Evolutionary conservation across 1,140 invertebrate species (phyloP).

Genomic region (Sminthurides bifidus): DNA sequence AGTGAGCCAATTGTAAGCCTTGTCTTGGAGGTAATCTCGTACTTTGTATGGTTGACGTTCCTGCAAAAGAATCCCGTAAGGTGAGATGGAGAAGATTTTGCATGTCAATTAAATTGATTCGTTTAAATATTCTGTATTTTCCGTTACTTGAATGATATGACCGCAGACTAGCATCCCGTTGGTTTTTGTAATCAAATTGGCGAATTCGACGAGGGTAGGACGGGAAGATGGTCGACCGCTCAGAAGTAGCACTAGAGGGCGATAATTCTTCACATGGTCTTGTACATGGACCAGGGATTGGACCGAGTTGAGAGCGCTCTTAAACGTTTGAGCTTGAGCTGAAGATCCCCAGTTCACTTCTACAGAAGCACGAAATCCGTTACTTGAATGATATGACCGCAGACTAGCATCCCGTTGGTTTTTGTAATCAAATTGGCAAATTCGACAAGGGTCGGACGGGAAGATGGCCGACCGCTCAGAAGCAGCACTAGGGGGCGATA

Average conservation of each 20-base stretch:
- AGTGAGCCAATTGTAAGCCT: constrained; percentile 66
- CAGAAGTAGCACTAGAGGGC: constrained; percentile 48
- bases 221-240: constrained; percentile 42
- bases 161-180: constrained; percentile 48
- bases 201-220: constrained; percentile 48
- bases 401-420: constrained; percentile 47
- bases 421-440: constrained; percentile 47
- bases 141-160: constrained; percentile 45
- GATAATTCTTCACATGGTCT: constrained; percentile 52
- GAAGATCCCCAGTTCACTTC: constrained; percentile 54
- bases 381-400: constrained; percentile 47
- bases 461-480: constrained; percentile 42
- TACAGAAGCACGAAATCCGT: constrained; percentile 29
- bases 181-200: constrained; percentile 45
- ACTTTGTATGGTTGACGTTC: constrained; percentile 54
- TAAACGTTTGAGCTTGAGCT: constrained; percentile 48
- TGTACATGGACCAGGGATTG: constrained; percentile 43
- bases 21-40: constrained; percentile 46
- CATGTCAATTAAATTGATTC: too few species aligned
- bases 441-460: constrained; percentile 45
- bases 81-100: neutral
- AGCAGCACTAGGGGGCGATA: constrained; percentile 49
- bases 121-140: too few species aligned
- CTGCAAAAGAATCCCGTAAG: constrained; percentile 4
- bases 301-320: constrained; percentile 43